Conservation (phyloP, 2,888 invertebrate species). For the Pollenia angustigena region DNA sequence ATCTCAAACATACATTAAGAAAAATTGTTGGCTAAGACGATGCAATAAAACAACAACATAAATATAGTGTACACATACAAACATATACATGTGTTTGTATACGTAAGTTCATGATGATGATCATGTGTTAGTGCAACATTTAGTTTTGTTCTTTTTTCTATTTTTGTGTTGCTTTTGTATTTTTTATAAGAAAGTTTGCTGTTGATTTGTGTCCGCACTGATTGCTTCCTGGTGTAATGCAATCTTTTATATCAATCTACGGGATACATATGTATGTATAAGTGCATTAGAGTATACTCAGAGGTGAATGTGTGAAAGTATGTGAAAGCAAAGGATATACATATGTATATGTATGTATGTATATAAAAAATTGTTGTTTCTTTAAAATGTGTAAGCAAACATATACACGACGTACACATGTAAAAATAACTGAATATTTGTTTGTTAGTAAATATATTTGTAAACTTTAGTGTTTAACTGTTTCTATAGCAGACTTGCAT, state of each 20-base stretch:
- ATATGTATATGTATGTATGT: neutral
- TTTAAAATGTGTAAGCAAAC: constrained; percentile 43
- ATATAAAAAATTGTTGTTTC: neutral
- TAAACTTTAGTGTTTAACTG: constrained; percentile 54
- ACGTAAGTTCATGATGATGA: constrained; percentile 70
- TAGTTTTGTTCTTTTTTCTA: constrained; percentile 7
- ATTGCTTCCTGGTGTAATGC: constrained; percentile 80
- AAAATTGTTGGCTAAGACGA: constrained; percentile 38
- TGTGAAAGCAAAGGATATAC: neutral
- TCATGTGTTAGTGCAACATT: constrained; percentile 59
- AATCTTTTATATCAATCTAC: constrained; percentile 72
- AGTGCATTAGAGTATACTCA: constrained; percentile 30
- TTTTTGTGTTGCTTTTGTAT: constrained; percentile 23
- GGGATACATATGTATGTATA: constrained; percentile 46
- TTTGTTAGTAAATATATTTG: constrained; percentile 40
- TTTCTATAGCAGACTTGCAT: constrained; percentile 3
- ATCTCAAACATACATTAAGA: constrained; percentile 49
- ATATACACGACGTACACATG: neutral
- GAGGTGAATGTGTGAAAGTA: constrained; percentile 24
- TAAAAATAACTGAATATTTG: constrained; percentile 1
- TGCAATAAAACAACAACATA: constrained; percentile 29
- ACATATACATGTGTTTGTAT: neutral
- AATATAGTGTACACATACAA: constrained; percentile 18
- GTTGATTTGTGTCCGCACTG: constrained; percentile 80
- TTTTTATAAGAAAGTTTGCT: constrained; percentile 59